Percentiles rank a stretch among this genome's conserved stretches.
Conservation (phyloP, 2,797 vertebrate genomes). For the Acipenser ruthenus region DNA sequence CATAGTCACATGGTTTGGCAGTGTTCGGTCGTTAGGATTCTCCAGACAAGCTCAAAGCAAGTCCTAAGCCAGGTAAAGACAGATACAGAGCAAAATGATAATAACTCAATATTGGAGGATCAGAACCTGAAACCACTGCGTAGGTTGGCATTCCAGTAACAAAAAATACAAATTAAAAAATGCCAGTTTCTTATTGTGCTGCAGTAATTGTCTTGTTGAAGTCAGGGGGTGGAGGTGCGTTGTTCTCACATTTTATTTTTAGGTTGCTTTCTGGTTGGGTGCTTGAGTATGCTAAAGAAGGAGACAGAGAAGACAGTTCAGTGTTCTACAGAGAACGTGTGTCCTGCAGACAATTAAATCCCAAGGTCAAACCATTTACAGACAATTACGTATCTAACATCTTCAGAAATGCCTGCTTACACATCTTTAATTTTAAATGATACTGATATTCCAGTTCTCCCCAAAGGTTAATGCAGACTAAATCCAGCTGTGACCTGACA, state of each 20-base stretch:
- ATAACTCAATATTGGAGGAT: no score
- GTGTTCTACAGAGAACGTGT: conserved; percentile 64
- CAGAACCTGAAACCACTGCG: no score
- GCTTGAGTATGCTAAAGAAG: conserved; percentile 35
- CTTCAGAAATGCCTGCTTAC: conserved; percentile 80
- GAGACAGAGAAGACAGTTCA: conserved; percentile 63
- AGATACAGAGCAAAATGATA: no score
- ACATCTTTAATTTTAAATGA: conserved; percentile 83
- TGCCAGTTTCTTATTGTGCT: no score
- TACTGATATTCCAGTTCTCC: conserved; percentile 83
- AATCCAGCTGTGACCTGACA: conserved; percentile 84
- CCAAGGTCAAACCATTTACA: conserved; percentile 84
- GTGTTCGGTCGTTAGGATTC: no score
- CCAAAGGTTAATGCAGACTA: conserved; percentile 85
- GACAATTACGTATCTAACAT: conserved; percentile 83
- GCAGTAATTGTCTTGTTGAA: background rate
- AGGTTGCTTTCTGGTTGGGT: background rate
- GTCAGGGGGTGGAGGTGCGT: background rate
- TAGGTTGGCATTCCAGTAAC: no score
- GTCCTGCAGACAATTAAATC: conserved; percentile 81
- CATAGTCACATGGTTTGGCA: no score
- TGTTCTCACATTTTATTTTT: background rate
- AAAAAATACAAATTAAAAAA: no score
- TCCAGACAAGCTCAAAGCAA: no score
- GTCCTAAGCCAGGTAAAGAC: no score